Conservation (phyloP, 1,140 invertebrate genomes). For the Aphis gossypii region DNA sequence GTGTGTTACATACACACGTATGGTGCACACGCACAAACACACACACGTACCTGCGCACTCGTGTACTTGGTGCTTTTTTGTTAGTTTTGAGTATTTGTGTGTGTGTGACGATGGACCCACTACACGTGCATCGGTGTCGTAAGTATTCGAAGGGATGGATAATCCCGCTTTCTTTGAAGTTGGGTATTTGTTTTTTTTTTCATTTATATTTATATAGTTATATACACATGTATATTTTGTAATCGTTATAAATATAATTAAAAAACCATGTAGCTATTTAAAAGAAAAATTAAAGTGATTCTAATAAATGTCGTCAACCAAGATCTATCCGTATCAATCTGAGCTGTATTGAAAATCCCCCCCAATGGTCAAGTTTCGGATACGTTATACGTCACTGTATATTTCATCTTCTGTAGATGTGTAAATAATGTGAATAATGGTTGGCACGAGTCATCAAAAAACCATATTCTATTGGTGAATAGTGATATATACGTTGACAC, state of each 20-base stretch:
- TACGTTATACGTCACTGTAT: background rate
- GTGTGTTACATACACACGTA: background rate
- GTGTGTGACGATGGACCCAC: background rate
- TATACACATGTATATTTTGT: no score
- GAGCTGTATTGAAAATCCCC: background rate
- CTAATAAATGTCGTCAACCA: background rate
- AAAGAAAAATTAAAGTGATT: background rate
- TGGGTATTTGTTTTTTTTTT: background rate
- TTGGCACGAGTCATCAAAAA: background rate
- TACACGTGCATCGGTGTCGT: background rate
- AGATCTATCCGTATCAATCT: background rate
- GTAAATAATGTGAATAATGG: background rate
- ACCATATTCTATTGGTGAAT: background rate
- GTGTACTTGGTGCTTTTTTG: background rate
- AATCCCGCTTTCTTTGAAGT: background rate
- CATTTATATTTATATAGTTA: background rate
- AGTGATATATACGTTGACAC: background rate
- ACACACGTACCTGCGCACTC: background rate
- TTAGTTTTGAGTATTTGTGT: background rate
- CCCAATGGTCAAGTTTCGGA: background rate
- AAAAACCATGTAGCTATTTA: background rate
- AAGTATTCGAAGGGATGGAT: background rate
- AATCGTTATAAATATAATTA: background rate
- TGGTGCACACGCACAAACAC: background rate
- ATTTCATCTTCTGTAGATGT: background rate